These are phyloP conservation scores for Chaetogeoica ovagalla DNA, from an alignment of 2,888 invertebrate species.

Conservation along the genomic window DNA sequence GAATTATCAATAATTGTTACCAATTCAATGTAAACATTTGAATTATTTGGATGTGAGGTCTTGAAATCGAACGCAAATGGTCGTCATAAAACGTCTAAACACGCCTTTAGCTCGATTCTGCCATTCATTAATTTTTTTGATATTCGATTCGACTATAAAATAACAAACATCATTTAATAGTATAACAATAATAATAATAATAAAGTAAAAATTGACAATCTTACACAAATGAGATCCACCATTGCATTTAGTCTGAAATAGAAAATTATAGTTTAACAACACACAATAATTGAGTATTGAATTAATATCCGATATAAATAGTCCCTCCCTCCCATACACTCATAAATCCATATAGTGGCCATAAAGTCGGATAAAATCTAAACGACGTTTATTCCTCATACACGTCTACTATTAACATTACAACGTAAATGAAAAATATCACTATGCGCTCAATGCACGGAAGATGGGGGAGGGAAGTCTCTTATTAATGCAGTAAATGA, in stretches of 20 bases:
- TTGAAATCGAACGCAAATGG: slow-evolving; percentile 54
- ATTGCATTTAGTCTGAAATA: slow-evolving; percentile 47
- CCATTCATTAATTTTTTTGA: slow-evolving; percentile 54
- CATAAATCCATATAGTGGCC: no score
- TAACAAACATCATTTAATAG: neutral
- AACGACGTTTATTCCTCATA: no score
- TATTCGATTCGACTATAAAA: slow-evolving; percentile 43
- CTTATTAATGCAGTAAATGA: no score
- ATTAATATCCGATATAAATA: no score
- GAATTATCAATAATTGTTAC: neutral
- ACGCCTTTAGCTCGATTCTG: slow-evolving; percentile 53
- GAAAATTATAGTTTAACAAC: neutral
- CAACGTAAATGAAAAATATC: no score
- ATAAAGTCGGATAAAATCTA: no score
- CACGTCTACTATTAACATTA: no score
- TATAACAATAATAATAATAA: neutral
- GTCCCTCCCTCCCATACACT: no score
- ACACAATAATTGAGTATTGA: no score
- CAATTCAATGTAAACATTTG: neutral
- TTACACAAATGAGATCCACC: slow-evolving; percentile 46
- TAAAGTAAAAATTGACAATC: neutral
- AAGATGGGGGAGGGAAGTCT: no score
- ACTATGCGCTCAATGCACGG: no score
- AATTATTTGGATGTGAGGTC: slow-evolving; percentile 27
- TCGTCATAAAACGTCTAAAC: slow-evolving; percentile 53